Evolutionary conservation across 2,797 vertebrate genomes (phyloP).

Genomic region (Vespertilio murinus): DNA sequence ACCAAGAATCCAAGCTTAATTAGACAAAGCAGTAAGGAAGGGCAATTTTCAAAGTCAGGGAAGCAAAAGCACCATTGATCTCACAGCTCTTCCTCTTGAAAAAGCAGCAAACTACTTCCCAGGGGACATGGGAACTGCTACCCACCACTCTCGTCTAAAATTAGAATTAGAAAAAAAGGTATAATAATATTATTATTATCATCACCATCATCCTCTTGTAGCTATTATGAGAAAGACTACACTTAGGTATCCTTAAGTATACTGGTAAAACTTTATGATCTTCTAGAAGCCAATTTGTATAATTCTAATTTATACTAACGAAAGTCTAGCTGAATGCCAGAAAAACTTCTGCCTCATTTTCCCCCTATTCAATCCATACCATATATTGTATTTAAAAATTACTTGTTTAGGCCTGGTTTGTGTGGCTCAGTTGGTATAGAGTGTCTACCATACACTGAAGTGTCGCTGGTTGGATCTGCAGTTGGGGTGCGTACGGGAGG

Average conservation of each 20-base stretch:
- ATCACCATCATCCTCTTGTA: background rate
- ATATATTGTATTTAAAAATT: conserved; percentile 19
- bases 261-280: background rate
- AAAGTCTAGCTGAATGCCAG: background rate
- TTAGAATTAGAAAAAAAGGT: background rate
- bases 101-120: background rate
- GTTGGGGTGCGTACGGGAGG: background rate
- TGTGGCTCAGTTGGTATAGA: background rate
- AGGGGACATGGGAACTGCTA: background rate
- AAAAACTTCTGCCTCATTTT: background rate
- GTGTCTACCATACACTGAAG: background rate
- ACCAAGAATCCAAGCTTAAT: background rate
- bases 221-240: background rate
- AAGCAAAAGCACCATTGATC: background rate
- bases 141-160: background rate
- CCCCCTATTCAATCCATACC: background rate
- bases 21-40: conserved; percentile 1
- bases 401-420: background rate
- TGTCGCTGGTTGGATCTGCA: background rate
- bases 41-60: background rate
- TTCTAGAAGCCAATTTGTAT: background rate
- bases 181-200: background rate
- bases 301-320: background rate
- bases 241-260: background rate
- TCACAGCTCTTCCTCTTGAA: background rate